A percentile compares a stretch with the other conserved stretches of the same genome.
These are phyloP conservation scores for Drosophila sturtevanti DNA, from an alignment of 1,140 invertebrate genomes.

Conservation along the genomic window DNA sequence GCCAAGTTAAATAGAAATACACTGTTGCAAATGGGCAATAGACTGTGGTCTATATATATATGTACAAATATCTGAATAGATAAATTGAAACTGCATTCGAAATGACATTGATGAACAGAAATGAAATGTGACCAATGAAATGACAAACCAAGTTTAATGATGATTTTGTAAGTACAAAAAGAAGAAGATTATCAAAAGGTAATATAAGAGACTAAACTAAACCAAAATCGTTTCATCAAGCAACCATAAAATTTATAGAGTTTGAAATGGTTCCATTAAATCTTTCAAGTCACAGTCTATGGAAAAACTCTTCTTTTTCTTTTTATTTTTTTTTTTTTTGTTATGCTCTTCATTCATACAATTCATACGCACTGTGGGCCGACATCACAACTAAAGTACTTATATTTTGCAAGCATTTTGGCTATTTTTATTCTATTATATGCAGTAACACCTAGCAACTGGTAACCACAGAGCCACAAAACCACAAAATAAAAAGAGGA, in stretches of 20 bases:
- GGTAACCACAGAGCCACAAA: slow-evolving; percentile 50
- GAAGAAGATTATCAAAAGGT: too few relatives aligned
- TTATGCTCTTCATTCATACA: slow-evolving; percentile 13
- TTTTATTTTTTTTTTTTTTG: too few relatives aligned
- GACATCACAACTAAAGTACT: neutral
- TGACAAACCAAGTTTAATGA: neutral
- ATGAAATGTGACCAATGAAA: neutral
- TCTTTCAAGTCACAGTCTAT: neutral
- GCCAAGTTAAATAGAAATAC: neutral
- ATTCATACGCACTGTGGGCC: slow-evolving; percentile 29
- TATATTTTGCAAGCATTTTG: slow-evolving; percentile 6
- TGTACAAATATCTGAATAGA: neutral
- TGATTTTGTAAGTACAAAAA: too few relatives aligned
- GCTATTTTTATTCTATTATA: slow-evolving; percentile 22
- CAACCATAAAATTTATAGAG: too few relatives aligned
- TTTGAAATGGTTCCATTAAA: too few relatives aligned
- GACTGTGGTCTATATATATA: neutral
- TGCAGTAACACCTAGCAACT: slow-evolving; percentile 67
- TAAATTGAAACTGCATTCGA: neutral
- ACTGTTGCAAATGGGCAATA: neutral
- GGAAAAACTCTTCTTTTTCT: neutral
- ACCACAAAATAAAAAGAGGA: slow-evolving; percentile 25
- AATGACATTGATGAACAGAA: neutral
- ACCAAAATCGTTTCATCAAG: too few relatives aligned
- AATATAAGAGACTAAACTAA: too few relatives aligned